Evolutionary conservation across 2,113 vertebrate genomes (phyloP).

Genomic region (Dasyornis broadbenti): DNA sequence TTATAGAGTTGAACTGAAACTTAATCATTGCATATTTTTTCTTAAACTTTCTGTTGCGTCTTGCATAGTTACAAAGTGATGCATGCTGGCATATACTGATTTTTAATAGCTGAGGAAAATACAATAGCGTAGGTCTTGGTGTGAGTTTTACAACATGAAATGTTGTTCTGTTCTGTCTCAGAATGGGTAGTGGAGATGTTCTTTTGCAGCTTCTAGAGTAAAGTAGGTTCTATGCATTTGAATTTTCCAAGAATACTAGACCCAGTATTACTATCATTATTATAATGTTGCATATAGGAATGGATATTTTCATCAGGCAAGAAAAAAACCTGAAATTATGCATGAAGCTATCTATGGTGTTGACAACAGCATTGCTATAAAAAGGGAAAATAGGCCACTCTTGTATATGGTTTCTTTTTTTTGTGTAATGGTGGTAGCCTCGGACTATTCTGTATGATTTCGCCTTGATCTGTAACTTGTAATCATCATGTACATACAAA

Average conservation of each 20-base stretch:
- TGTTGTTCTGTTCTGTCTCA: neutral
- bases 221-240: neutral
- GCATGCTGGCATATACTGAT: neutral
- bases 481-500: neutral
- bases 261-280: neutral
- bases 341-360: neutral
- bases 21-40: neutral
- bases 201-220: neutral
- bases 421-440: neutral
- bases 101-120: neutral
- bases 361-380: neutral
- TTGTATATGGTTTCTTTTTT: neutral
- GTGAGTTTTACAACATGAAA: neutral
- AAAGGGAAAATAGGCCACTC: neutral
- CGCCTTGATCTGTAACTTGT: neutral
- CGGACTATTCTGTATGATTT: neutral
- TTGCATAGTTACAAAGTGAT: neutral
- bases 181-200: neutral
- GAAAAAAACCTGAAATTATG: neutral
- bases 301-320: neutral
- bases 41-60: neutral
- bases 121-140: neutral
- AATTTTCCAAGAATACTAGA: neutral
- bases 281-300: neutral
- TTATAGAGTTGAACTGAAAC: neutral